phyloP scores from a whole-genome alignment of 2,797 vertebrate genomes.

The Sciurus carolinensis region DNA sequence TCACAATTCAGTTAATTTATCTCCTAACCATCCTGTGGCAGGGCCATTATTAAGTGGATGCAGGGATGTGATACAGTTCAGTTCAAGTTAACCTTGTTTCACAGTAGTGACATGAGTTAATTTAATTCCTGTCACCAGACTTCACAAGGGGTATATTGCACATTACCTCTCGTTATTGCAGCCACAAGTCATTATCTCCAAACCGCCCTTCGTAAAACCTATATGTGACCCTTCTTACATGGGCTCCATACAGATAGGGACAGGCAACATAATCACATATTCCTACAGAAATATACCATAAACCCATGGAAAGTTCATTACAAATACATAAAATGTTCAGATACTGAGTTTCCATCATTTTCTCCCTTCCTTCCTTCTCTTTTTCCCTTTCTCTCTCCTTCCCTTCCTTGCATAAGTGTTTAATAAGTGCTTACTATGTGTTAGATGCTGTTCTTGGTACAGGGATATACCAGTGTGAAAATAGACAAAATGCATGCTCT shows the following conservation, averaged over 20 bases:
- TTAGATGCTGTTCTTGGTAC: not conserved
- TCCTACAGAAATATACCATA: not conserved
- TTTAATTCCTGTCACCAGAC: conserved; percentile 74
- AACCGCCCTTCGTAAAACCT: conserved; percentile 30
- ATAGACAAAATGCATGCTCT: not conserved
- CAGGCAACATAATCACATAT: not conserved
- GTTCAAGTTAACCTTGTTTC: conserved; percentile 78
- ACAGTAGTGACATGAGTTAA: conserved; percentile 69
- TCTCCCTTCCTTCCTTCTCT: not conserved
- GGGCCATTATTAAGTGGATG: conserved; percentile 62
- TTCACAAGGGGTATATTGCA: conserved; percentile 58
- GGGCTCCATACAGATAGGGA: not conserved
- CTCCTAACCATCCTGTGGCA: conserved; percentile 56
- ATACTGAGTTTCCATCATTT: not conserved
- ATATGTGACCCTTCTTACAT: conserved; percentile 8
- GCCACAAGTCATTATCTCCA: conserved; percentile 70
- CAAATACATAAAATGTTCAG: not conserved
- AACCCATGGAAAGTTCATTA: not conserved
- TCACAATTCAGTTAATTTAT: conserved; percentile 66
- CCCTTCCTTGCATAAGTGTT: not conserved
- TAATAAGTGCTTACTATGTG: not conserved
- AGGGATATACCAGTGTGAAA: not conserved
- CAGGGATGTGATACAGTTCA: conserved; percentile 70
- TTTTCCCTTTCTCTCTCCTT: not conserved
- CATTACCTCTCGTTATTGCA: conserved; percentile 71